Conservation (phyloP, 2,888 invertebrate genomes). For the Polydrusus cervinus region DNA sequence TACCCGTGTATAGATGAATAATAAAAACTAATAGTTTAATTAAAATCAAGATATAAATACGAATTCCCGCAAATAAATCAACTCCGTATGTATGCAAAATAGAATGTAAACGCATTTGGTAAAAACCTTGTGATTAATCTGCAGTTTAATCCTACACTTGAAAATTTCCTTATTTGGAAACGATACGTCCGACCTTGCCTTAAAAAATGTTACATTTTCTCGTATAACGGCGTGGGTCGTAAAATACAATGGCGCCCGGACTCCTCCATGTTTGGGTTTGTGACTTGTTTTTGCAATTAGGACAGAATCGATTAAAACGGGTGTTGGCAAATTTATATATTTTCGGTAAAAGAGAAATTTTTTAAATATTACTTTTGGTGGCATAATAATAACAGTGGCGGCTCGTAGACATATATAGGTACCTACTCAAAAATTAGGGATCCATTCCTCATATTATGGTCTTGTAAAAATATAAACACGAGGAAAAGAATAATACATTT, state of each 20-base stretch:
- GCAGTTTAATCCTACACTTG: slow-evolving; percentile 38
- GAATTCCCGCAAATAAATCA: neutral
- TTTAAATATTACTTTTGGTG: too few species aligned
- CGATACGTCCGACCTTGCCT: slow-evolving; percentile 33
- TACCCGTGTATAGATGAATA: too few species aligned
- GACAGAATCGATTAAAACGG: slow-evolving; percentile 4
- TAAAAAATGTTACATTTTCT: slow-evolving; percentile 40
- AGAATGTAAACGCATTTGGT: slow-evolving; percentile 26
- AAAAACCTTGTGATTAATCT: slow-evolving; percentile 44
- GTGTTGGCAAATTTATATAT: neutral
- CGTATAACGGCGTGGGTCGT: slow-evolving; percentile 16
- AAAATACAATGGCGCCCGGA: slow-evolving; percentile 21
- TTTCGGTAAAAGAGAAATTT: too few species aligned
- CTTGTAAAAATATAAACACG: too few species aligned
- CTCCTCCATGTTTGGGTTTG: slow-evolving; percentile 11
- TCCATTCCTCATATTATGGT: too few species aligned
- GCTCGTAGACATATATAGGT: too few species aligned
- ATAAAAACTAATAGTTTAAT: neutral
- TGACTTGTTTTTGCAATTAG: neutral
- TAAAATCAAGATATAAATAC: neutral
- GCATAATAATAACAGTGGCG: too few species aligned
- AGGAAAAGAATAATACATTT: too few species aligned
- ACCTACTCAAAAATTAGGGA: too few species aligned
- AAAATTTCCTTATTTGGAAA: slow-evolving; percentile 41
- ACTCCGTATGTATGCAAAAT: slow-evolving; percentile 11